These are phyloP conservation scores for Hyles vespertilio DNA, from an alignment of 1,140 invertebrate species.

Conservation along the genomic window DNA sequence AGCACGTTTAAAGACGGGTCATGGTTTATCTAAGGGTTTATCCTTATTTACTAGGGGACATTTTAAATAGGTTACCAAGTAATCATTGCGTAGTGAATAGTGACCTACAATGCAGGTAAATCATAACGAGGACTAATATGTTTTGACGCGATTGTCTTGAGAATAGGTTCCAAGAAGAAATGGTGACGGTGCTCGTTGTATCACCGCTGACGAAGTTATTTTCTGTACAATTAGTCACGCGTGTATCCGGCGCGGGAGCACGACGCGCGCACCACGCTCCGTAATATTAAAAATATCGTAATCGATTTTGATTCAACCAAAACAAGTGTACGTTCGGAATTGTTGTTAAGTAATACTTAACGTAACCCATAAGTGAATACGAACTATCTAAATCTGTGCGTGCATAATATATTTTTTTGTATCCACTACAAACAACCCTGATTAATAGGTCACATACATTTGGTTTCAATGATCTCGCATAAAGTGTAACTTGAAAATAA, in stretches of 20 bases:
- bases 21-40: no score
- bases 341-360: no score
- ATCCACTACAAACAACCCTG: no score
- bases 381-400: no score
- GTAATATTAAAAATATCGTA: conserved; percentile 5
- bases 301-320: background rate
- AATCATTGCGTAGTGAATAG: background rate
- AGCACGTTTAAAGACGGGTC: no score
- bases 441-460: no score
- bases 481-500: no score
- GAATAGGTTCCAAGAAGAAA: conserved; percentile 62
- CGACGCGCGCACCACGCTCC: conserved; percentile 25
- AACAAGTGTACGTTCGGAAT: background rate
- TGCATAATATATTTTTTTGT: no score
- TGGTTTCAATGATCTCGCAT: no score
- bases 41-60: no score
- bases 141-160: conserved; percentile 21
- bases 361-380: no score
- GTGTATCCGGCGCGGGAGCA: conserved; percentile 59
- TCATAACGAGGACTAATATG: background rate
- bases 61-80: background rate
- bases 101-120: background rate
- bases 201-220: conserved; percentile 70
- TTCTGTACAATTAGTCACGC: conserved; percentile 72
- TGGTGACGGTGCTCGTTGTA: conserved; percentile 61